Evolutionary conservation across 2,113 vertebrate genomes (phyloP).

Genomic region (Takifugu flavidus): DNA sequence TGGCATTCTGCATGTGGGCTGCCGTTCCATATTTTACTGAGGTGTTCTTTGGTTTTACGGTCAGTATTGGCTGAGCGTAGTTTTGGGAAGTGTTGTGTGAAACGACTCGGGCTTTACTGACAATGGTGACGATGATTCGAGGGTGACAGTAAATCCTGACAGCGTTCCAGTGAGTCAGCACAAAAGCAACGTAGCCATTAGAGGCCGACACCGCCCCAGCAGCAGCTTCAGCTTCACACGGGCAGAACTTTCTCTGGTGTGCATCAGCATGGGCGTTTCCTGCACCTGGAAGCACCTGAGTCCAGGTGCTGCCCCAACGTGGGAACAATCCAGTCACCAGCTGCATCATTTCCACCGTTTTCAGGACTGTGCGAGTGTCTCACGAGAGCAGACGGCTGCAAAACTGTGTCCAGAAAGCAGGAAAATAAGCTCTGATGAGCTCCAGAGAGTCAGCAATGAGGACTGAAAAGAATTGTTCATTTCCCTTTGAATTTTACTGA

Average conservation of each 20-base stretch:
- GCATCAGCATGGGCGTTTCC: slow-evolving; percentile 9
- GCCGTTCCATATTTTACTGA: too few species aligned
- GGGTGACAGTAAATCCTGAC: too few species aligned
- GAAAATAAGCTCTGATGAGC: slow-evolving; percentile 25
- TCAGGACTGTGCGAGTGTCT: slow-evolving; percentile 7
- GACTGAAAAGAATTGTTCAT: not conserved
- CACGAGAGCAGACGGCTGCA: not conserved
- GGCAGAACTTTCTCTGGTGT: not conserved
- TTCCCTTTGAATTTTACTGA: not conserved
- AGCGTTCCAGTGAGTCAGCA: too few species aligned
- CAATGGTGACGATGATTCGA: too few species aligned
- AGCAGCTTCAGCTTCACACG: not conserved
- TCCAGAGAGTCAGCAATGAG: not conserved
- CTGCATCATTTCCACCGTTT: slow-evolving; percentile 13
- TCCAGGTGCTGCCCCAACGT: slow-evolving; percentile 5
- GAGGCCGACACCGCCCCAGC: too few species aligned
- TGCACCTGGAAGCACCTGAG: slow-evolving; percentile 1
- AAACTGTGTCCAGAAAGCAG: slow-evolving; percentile 11
- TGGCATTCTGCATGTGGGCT: too few species aligned
- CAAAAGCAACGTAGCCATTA: too few species aligned
- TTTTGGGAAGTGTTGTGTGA: too few species aligned
- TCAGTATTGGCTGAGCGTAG: too few species aligned
- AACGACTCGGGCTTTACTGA: too few species aligned
- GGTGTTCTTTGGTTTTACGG: too few species aligned
- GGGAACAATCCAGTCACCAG: slow-evolving; percentile 11